Evolutionary conservation across 2,113 vertebrate genomes (phyloP).

Genomic region (Meleagris gallopavo): DNA sequence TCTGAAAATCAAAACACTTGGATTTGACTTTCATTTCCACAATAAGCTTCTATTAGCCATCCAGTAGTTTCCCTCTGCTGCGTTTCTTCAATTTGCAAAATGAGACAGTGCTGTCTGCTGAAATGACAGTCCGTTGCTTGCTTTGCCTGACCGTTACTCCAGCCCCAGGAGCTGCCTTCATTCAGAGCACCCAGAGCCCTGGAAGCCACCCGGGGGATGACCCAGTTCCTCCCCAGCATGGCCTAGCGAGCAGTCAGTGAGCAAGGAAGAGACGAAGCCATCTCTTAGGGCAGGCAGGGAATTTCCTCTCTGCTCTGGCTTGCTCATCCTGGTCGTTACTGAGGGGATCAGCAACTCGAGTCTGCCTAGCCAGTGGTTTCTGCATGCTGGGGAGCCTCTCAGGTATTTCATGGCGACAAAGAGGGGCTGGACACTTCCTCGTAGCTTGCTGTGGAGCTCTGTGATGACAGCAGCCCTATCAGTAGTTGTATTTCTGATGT

Average conservation of each 20-base stretch:
- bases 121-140: neutral
- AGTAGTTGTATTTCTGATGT: neutral
- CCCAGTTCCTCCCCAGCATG: neutral
- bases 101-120: neutral
- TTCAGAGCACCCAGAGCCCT: neutral
- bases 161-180: neutral
- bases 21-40: slow-evolving; percentile 23
- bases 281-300: neutral
- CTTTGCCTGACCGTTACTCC: slow-evolving; percentile 5
- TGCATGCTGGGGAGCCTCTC: neutral
- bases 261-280: neutral
- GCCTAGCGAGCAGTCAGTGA: neutral
- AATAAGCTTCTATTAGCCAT: neutral
- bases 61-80: neutral
- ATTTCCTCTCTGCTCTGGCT: neutral
- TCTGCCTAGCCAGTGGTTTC: neutral
- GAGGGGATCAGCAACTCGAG: neutral
- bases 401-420: fast-evolving
- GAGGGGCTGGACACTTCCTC: neutral
- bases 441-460: neutral
- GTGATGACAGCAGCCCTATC: neutral
- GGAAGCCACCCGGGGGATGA: neutral
- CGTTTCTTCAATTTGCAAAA: slow-evolving; percentile 38
- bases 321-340: neutral
- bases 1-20: neutral